Percentiles rank a stretch among this genome's conserved stretches.
Conservation (phyloP, 2,113 vertebrate genomes). For the Mustelus asterias region DNA sequence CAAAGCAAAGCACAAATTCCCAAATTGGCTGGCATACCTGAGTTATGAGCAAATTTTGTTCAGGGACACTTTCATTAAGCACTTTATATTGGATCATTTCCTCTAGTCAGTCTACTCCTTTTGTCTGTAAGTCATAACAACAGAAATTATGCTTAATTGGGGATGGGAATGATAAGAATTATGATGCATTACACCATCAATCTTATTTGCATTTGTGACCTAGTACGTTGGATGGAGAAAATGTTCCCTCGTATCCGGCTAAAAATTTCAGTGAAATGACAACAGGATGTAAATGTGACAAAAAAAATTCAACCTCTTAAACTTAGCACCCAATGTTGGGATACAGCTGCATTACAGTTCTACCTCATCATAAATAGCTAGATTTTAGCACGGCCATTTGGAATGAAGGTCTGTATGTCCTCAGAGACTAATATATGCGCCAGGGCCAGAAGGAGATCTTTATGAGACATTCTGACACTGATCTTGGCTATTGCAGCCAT, state of each 20-base stretch:
- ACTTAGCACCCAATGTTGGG: background rate
- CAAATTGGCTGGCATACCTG: background rate
- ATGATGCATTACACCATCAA: background rate
- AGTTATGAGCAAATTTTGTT: background rate
- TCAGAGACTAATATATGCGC: background rate
- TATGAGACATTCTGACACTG: background rate
- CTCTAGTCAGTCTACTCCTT: background rate
- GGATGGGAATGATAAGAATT: background rate
- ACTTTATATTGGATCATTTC: background rate
- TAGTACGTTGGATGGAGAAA: background rate
- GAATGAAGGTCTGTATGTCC: background rate
- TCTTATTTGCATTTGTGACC: background rate
- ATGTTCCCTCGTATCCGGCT: background rate
- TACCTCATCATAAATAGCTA: background rate
- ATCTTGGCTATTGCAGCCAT: background rate
- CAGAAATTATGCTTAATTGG: background rate
- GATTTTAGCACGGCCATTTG: background rate
- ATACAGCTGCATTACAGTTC: background rate
- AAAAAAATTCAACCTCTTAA: background rate
- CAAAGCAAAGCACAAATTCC: background rate
- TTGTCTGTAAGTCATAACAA: background rate
- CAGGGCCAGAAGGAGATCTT: background rate
- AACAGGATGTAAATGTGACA: background rate
- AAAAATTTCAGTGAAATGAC: background rate
- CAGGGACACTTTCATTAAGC: background rate